phyloP scores from a whole-genome alignment of 1,140 invertebrate species.

The Drosophila mojavensis region DNA sequence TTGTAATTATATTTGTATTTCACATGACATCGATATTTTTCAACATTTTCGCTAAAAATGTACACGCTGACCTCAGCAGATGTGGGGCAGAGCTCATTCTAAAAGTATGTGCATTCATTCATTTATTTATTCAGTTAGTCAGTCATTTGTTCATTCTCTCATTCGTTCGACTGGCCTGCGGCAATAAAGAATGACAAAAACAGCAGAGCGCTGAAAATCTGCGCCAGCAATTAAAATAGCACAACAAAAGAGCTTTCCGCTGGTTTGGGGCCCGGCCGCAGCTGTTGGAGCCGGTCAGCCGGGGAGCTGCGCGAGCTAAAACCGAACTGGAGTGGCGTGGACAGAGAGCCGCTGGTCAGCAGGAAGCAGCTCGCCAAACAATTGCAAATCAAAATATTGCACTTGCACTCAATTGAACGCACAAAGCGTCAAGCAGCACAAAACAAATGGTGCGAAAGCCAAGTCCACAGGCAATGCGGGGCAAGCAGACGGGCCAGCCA shows the following conservation, averaged over 20 bases:
- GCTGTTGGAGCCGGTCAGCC: background rate
- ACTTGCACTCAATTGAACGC: conserved; percentile 66
- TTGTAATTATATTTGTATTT: no score
- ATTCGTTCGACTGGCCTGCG: conserved; percentile 14
- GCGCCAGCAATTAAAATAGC: conserved; percentile 36
- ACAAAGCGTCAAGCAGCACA: conserved; percentile 55
- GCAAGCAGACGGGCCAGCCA: background rate
- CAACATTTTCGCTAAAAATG: background rate
- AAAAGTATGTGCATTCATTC: conserved; percentile 4
- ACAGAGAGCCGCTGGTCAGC: conserved; percentile 1
- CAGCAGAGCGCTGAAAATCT: conserved; percentile 15
- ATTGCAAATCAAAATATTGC: conserved; percentile 77
- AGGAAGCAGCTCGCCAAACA: conserved; percentile 48
- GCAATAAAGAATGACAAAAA: conserved; percentile 28
- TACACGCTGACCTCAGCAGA: background rate
- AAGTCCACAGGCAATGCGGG: conserved; percentile 26
- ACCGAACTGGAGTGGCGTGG: background rate
- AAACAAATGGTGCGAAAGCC: conserved; percentile 66
- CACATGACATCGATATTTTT: background rate
- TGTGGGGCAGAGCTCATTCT: background rate
- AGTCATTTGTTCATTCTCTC: background rate
- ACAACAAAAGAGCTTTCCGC: conserved; percentile 18
- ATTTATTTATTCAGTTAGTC: conserved; percentile 5
- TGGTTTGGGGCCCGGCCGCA: background rate
- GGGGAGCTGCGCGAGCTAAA: background rate